A percentile compares a stretch with the other conserved stretches of the same genome.
Evolutionary conservation across 2,797 vertebrate genomes (phyloP).

Genomic region (Chrosomus eos): DNA sequence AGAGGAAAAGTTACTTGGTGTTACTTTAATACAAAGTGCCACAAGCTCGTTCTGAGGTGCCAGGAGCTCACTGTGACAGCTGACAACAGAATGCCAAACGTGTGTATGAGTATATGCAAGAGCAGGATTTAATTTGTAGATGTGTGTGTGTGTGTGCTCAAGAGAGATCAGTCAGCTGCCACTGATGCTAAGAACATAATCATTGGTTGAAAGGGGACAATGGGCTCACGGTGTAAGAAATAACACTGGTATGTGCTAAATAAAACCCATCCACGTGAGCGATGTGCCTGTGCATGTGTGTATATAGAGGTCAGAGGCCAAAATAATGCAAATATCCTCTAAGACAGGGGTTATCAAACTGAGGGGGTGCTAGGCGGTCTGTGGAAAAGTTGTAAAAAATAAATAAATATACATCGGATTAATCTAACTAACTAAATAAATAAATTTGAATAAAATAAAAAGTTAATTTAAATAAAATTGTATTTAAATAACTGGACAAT

Average conservation of each 20-base stretch:
- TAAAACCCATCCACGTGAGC: not conserved
- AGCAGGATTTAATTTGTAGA: not conserved
- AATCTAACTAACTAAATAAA: not conserved
- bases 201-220: conserved; percentile 29
- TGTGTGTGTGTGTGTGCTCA: not conserved
- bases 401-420: not conserved
- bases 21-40: conserved; percentile 70
- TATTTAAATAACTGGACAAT: not conserved
- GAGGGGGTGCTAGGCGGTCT: not conserved
- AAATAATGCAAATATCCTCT: not conserved
- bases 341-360: not conserved
- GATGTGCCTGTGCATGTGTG: not conserved
- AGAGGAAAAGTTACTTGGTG: too few relatives aligned
- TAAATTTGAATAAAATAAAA: not conserved
- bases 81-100: conserved; percentile 42
- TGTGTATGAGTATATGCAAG: conserved; percentile 1
- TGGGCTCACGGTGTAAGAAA: not conserved
- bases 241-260: not conserved
- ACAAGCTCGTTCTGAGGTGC: conserved; percentile 7
- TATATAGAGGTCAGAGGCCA: not conserved
- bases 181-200: conserved; percentile 17
- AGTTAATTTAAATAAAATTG: too few relatives aligned
- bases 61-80: conserved; percentile 47
- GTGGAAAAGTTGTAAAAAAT: not conserved
- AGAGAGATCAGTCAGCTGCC: conserved; percentile 23